Evolutionary conservation across 2,797 vertebrate genomes (phyloP), one percentile per base, ranked within the genome.

Genomic region (Onychomys leucogaster): DNA sequence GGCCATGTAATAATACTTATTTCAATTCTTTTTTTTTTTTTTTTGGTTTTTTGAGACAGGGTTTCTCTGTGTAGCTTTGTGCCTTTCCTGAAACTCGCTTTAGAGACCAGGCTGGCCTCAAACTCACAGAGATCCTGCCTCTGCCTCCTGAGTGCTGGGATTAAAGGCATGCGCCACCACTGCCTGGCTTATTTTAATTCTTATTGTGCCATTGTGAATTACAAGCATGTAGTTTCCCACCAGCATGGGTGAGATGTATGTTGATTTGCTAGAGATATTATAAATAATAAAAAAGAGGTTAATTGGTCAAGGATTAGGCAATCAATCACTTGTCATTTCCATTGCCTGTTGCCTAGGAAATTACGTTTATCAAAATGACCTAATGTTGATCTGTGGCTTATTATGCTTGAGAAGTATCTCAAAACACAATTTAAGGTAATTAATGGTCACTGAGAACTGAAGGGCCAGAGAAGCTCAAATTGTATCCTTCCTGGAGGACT

Each of bases 401-500:
- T 89, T 14, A 69, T 41, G 84, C 59, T 82, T 29, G 34, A 63
- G 4, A 81, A 92, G 61, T 65, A 89, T 63, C 32, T 32, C 21
- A 73, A 37, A 13, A 80, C 81, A 61, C 11, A 67, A 17, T 73
- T 59, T 43, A 63, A 89, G 32, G 12, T 75, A 89, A 49, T 91
- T 84, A 88, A 43, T 76, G 37, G 57, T 93, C 71, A 87, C 14
- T 87, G 57, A 90, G 71, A 94, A 84, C 52, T 78, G 27, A 69
- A n/a, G 32, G 23, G 25, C 19, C n/a, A 34, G 25, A 86, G 55
- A 86, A 34, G 16, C 32, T 52, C 91, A 14, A 81, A 37, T 29
- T 90, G 1, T 46, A 14, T 75, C 12, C 23, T 85, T 21, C 55
- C 34, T 82, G 8, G n/a, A 83, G 61, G 46, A 78, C 59, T 95